Conservation (phyloP, 2,797 vertebrate species). For the Siniperca scherzeri region DNA sequence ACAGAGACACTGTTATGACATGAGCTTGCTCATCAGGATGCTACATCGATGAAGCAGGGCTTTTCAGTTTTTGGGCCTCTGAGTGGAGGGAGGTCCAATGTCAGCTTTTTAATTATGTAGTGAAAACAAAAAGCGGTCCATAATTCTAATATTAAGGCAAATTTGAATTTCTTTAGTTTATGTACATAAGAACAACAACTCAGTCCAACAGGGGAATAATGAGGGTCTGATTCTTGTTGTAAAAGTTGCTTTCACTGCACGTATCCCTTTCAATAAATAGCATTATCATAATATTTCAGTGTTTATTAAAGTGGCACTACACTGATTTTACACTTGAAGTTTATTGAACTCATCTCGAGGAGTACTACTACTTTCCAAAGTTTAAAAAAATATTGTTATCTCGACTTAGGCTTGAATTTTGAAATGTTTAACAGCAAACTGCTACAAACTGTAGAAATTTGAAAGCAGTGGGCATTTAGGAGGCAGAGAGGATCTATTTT, state of each 20-base stretch:
- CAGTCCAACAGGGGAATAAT: not conserved
- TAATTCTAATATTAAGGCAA: not conserved
- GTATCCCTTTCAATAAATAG: not conserved
- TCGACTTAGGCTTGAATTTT: not conserved
- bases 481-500: not conserved
- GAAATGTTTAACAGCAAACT: not conserved
- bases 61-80: constrained; percentile 11
- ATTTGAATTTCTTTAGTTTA: not conserved
- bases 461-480: not conserved
- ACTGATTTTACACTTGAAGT: not conserved
- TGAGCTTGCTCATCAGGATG: constrained; percentile 57
- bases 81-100: not conserved
- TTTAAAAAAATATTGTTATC: not conserved
- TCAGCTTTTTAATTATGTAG: not conserved
- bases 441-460: not conserved
- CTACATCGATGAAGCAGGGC: not conserved
- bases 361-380: not conserved
- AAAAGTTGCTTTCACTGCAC: constrained; percentile 4
- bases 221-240: not conserved
- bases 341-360: not conserved
- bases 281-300: not conserved
- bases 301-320: not conserved
- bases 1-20: constrained; percentile 63
- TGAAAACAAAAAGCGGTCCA: not conserved
- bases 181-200: not conserved